Evolutionary conservation across 2,797 vertebrate species (phyloP), one percentile per base, ranked within the genome.

Genomic region (Dryobates pubescens): DNA sequence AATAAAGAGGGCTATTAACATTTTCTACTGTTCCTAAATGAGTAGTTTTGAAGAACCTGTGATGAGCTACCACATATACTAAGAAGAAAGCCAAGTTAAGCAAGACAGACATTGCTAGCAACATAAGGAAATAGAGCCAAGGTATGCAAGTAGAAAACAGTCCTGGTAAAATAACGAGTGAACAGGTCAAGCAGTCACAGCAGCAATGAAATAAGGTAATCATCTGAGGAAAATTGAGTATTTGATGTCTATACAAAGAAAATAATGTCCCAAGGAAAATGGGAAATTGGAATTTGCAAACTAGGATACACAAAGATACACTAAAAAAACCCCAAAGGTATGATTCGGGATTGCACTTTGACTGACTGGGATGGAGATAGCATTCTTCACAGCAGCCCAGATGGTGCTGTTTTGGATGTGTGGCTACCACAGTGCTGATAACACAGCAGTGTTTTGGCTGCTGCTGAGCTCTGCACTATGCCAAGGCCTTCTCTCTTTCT

Each of bases 191-290:
- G 45, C 27, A 85, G 32, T 45, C 6, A 2, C 45, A 92, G 58
- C 58, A 89, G 65, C 69, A 87, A 68, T 17, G 24, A 74, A 70
- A 77, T 47, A 30, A 36, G 27, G 56, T 32, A 62, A 49, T n/a
- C 12, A 32, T 9, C 13, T 7, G 12, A 63, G n/a, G 38, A 70
- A 86, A 92, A 67, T 11, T 6, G 15, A 72, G 6, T 27, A 32
- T 38, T 57, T 0, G 0, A n/a, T 47, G 18, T 36, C 16, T 54
- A 49, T 67, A 38, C 8, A 64, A 32, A 2, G 3, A 74, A 58
- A 92, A 61, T 63, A 61, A 49, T 1, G 0, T 77, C 27, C 36
- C 20, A 53, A 72, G 59, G 17, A 59, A 79, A 82, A 79, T 2
- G 4, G 26, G 58, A 88, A 88, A 63, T 8, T 3, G 27, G 32